Evolutionary conservation across 92 coral and sea anemone species (phyloP), one percentile per base, ranked within the genome.

Genomic region (Desmophyllum pertusum): DNA sequence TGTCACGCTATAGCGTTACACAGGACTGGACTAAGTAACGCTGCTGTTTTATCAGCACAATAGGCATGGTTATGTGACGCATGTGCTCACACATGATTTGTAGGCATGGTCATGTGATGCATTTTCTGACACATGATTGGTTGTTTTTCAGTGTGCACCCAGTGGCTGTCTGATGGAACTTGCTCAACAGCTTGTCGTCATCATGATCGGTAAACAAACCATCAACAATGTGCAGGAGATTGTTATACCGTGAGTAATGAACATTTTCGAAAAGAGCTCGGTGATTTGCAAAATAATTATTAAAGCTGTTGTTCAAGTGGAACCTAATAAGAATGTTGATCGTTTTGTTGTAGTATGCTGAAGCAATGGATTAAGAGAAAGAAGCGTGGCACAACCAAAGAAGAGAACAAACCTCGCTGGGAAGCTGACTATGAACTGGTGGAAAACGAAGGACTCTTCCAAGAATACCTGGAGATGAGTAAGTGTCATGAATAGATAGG

Each of bases 151-250:
- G 99, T 96, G 99, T 68, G 94, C 96, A 33, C 99, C 98, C 21
- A 97, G 99, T 61, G 99, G 99, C 13, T 96, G 99, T 84, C 92
- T 96, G 27, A 96, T 96, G 98, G 99, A 96, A 30, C 93, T 96
- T 50, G 99, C 99, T 57, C 99, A 96, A 66, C 99, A 96, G 62
- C 93, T 96, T 38, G 99, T 96, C 71, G 94, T 96, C 81, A 96
- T 96, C 73, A 96, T 96, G 99, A 91, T 96, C 62, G 99, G 99
- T 73, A 96, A 96, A 83, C 99, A 96, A 86, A 84, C 90, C 71
- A 96, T 96, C 83, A 96, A 96, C 90, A 96, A 96, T 77, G 94
- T 96, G 39, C 99, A 96, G 82, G 99, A 96, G 84, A 91, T 96
- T 81, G 95, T 91, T 67, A 94, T 96, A 35, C 98, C 98, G 98